Percentiles rank a stretch among this genome's conserved stretches.
Conservation (phyloP, 2,797 vertebrate genomes). For the Amazona finschi region DNA sequence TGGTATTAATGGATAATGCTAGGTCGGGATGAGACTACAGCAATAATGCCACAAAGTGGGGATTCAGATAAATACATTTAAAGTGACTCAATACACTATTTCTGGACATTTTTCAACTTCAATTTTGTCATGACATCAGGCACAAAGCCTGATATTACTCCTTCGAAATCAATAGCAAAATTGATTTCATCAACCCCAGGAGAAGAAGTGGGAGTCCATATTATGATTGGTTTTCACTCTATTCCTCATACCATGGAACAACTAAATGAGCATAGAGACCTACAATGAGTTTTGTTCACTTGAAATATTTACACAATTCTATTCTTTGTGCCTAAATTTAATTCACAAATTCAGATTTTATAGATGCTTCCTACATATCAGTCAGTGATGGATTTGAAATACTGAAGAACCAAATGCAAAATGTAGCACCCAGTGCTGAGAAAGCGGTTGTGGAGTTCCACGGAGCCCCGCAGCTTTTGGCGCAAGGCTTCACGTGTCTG, state of each 20-base stretch:
- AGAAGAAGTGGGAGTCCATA: not conserved
- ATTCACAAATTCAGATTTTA: not conserved
- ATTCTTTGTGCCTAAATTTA: not conserved
- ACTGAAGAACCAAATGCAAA: not conserved
- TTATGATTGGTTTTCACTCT: not conserved
- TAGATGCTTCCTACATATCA: accelerated
- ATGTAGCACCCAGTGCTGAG: not conserved
- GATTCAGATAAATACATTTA: conserved; percentile 39
- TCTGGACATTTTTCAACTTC: conserved; percentile 21
- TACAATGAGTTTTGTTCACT: not conserved
- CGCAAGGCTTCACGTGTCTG: accelerated
- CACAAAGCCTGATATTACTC: not conserved
- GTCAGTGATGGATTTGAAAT: not conserved
- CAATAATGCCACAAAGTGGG: not conserved
- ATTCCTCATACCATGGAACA: not conserved
- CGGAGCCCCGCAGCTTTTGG: not conserved
- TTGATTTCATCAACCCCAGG: not conserved
- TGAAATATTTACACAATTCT: not conserved
- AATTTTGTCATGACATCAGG: not conserved
- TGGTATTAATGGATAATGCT: conserved; percentile 15
- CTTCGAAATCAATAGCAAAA: not conserved
- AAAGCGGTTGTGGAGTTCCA: not conserved
- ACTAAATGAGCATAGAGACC: not conserved
- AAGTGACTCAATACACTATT: not conserved
- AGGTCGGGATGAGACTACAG: conserved; percentile 17